A percentile compares a stretch with the other conserved stretches of the same genome.
phyloP scores from a whole-genome alignment of 2,113 vertebrate genomes.

The Amphiprion ocellaris region DNA sequence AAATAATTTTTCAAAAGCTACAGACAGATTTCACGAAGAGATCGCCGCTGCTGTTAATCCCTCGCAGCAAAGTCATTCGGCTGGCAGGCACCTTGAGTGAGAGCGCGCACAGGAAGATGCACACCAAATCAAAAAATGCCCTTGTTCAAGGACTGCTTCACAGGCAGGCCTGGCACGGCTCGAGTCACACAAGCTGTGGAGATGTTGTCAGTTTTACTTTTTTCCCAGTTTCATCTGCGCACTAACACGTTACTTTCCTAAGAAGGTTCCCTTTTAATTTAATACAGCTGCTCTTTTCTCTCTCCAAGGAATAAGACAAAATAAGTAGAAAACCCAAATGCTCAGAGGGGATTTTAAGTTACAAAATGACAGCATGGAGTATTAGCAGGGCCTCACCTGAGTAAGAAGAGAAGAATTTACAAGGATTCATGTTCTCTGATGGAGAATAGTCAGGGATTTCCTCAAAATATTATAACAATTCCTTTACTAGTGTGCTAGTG shows the following conservation, averaged over 20 bases:
- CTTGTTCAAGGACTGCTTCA: constrained; percentile 72
- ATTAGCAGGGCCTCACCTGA: background rate
- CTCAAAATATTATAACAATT: background rate
- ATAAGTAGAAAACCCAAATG: constrained; percentile 3
- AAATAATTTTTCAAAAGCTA: constrained; percentile 42
- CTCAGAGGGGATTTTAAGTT: constrained; percentile 29
- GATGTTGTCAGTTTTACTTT: constrained; percentile 50
- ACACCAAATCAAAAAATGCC: constrained; percentile 63
- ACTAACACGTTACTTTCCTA: constrained; percentile 27
- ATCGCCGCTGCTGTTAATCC: constrained; percentile 61
- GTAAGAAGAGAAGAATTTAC: background rate
- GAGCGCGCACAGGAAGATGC: constrained; percentile 23
- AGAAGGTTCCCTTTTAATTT: constrained; percentile 56
- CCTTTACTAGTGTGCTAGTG: background rate
- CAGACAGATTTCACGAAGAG: constrained; percentile 55
- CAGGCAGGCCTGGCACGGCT: constrained; percentile 47
- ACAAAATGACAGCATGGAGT: constrained; percentile 30
- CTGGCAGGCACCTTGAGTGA: constrained; percentile 60
- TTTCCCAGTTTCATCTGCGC: constrained; percentile 23
- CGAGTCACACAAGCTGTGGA: constrained; percentile 42
- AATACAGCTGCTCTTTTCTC: constrained; percentile 43
- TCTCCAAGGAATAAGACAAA: constrained; percentile 40
- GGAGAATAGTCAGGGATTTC: background rate
- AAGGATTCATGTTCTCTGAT: constrained; percentile 1
- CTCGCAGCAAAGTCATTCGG: constrained; percentile 66